Evolutionary conservation across 2,888 invertebrate genomes (phyloP).

Genomic region (Ochlodes sylvanus): DNA sequence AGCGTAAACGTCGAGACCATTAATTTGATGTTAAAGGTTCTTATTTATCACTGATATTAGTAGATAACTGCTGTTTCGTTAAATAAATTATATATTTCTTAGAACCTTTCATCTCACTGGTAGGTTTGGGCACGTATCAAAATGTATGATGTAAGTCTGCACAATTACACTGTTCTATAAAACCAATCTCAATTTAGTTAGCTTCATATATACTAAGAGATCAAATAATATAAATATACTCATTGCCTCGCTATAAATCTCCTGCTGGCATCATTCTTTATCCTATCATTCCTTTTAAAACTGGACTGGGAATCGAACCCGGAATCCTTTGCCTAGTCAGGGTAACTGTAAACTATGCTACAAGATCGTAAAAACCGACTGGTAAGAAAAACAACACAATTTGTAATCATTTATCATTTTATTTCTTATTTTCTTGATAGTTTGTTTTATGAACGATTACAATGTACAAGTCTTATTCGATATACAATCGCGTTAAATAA

Average conservation of each 20-base stretch:
- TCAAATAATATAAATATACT: too few species aligned
- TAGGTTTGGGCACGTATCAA: too few species aligned
- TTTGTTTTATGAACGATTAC: slow-evolving; percentile 76
- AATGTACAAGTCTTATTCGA: slow-evolving; percentile 77
- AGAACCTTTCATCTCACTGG: too few species aligned
- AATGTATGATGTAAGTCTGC: too few species aligned
- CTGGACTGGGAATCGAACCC: not conserved
- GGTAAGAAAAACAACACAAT: slow-evolving; percentile 51
- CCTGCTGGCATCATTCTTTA: too few species aligned
- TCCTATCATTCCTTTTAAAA: too few species aligned
- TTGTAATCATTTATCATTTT: slow-evolving; percentile 61
- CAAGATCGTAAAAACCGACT: not conserved
- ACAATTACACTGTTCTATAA: too few species aligned
- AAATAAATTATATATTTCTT: too few species aligned
- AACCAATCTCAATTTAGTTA: too few species aligned
- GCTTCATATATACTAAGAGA: too few species aligned
- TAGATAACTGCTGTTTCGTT: not conserved
- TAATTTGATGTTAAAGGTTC: not conserved
- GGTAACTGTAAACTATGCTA: too few species aligned
- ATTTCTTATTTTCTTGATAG: slow-evolving; percentile 73
- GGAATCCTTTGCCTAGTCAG: not conserved
- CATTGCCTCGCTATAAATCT: too few species aligned
- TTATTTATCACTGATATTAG: not conserved
- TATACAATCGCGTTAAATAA: slow-evolving; percentile 74
- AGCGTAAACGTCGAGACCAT: not conserved